These are phyloP conservation scores for Hyposmocoma kahamanoa DNA, from an alignment of 1,140 invertebrate species.

Conservation along the genomic window DNA sequence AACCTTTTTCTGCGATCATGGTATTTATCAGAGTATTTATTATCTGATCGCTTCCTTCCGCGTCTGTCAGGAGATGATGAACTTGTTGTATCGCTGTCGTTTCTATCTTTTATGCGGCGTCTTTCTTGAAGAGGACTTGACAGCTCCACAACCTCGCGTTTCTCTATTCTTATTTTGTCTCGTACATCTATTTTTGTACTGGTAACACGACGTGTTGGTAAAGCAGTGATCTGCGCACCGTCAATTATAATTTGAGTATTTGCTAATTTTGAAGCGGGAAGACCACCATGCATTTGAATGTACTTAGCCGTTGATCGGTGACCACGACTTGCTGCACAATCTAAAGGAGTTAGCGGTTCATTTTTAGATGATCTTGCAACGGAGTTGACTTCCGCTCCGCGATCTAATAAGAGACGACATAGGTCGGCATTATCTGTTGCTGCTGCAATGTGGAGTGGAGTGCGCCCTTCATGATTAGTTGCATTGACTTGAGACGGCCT, in stretches of 20 bases:
- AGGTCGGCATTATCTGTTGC: constrained; percentile 95
- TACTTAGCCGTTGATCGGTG: constrained; percentile 94
- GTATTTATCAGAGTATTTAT: constrained; percentile 34
- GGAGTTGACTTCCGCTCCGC: constrained; percentile 86
- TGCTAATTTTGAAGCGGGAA: constrained; percentile 81
- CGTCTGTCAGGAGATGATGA: constrained; percentile 36
- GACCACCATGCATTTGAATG: constrained; percentile 91
- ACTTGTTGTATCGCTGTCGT: constrained; percentile 37
- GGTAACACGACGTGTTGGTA: constrained; percentile 65
- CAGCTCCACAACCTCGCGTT: constrained; percentile 66
- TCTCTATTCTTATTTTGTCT: constrained; percentile 69
- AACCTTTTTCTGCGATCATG: constrained; percentile 42
- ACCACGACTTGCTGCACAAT: constrained; percentile 90
- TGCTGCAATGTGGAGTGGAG: constrained; percentile 94
- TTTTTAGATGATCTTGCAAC: constrained; percentile 89
- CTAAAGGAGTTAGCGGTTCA: constrained; percentile 89
- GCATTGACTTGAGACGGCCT: constrained; percentile 89
- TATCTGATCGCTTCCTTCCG: constrained; percentile 32
- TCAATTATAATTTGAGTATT: constrained; percentile 67
- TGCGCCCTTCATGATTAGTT: constrained; percentile 93
- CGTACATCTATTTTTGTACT: constrained; percentile 71
- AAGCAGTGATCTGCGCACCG: constrained; percentile 50
- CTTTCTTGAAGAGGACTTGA: constrained; percentile 49
- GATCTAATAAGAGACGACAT: constrained; percentile 90
- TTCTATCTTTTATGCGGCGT: constrained; percentile 31